phyloP scores from a whole-genome alignment of 2,888 invertebrate species.

The Geophilus truncorum region DNA sequence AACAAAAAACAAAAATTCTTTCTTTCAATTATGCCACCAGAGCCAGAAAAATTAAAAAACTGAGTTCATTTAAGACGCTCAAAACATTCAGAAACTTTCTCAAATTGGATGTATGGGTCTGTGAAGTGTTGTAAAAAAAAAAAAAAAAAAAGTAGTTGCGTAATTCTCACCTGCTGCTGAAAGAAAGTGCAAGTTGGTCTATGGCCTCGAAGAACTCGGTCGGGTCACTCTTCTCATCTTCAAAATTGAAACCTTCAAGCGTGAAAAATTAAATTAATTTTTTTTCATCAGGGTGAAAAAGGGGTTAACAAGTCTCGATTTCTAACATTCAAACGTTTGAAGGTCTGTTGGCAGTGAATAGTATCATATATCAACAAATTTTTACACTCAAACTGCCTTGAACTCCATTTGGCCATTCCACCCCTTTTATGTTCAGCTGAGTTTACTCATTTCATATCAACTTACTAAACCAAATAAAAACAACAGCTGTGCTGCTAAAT shows the following conservation, averaged over 20 bases:
- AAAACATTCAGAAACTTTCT: no score
- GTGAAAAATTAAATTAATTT: no score
- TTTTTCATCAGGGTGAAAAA: no score
- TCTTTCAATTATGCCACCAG: no score
- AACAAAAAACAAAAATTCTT: no score
- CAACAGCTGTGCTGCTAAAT: not conserved
- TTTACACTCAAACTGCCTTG: not conserved
- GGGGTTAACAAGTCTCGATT: not conserved
- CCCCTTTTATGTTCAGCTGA: not conserved
- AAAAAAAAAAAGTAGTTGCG: not conserved
- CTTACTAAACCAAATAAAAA: not conserved
- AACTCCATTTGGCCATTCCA: not conserved
- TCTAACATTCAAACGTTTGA: not conserved
- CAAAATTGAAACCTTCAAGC: constrained; percentile 49
- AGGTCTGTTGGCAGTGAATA: not conserved
- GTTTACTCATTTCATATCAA: not conserved
- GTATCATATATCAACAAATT: not conserved
- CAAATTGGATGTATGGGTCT: no score
- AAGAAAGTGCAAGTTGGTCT: constrained; percentile 52
- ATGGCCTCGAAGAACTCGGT: constrained; percentile 50
- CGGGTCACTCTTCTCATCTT: constrained; percentile 46
- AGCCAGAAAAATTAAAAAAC: no score
- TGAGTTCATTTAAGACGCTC: no score
- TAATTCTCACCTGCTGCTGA: constrained; percentile 50
- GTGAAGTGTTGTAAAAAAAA: no score